phyloP scores from a whole-genome alignment of 2,113 vertebrate genomes.

The Athene cunicularia region DNA sequence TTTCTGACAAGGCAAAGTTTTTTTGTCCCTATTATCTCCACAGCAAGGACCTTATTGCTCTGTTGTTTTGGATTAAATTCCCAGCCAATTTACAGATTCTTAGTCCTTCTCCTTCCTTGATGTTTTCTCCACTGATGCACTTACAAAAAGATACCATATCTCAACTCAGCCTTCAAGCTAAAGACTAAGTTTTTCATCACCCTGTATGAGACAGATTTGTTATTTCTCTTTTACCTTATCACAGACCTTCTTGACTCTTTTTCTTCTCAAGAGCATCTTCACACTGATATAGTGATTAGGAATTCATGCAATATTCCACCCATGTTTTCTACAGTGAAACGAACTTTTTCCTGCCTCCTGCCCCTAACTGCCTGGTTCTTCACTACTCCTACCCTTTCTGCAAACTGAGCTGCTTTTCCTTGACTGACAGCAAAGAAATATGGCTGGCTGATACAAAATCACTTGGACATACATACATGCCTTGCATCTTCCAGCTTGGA shows the following conservation, averaged over 20 bases:
- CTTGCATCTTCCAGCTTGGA: background rate
- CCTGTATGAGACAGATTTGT: background rate
- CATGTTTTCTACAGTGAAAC: background rate
- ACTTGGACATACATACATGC: background rate
- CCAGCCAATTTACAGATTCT: background rate
- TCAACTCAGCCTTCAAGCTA: conserved; percentile 21
- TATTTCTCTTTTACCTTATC: conserved; percentile 24
- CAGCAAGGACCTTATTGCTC: background rate
- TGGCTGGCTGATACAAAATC: background rate
- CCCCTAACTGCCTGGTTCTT: background rate
- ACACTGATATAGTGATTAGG: background rate
- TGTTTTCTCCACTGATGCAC: background rate
- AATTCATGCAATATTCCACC: background rate
- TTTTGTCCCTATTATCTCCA: background rate
- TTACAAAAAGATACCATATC: conserved; percentile 1
- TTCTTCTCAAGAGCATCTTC: background rate
- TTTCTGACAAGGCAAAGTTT: background rate
- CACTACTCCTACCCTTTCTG: background rate
- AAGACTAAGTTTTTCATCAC: background rate
- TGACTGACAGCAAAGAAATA: background rate
- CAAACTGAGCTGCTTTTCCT: background rate
- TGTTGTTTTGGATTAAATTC: background rate
- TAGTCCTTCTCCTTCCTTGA: background rate
- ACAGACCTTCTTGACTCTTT: background rate
- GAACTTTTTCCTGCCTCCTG: background rate